phyloP scores from a whole-genome alignment of 2,888 invertebrate species.

The Phrixothrix hirtus region DNA sequence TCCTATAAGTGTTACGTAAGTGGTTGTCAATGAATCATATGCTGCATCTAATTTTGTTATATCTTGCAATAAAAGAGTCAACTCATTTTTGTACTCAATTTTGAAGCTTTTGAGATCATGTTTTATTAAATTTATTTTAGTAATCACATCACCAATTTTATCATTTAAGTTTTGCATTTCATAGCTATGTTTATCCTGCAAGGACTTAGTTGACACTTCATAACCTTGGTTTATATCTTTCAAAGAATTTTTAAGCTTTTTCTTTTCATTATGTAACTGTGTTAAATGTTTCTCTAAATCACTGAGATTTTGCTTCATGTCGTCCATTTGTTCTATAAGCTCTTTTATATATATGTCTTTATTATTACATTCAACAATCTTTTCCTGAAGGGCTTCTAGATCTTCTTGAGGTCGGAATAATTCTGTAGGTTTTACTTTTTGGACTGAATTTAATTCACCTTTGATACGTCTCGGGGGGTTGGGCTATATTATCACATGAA shows the following conservation, averaged over 20 bases:
- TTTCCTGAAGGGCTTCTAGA: slow-evolving; percentile 57
- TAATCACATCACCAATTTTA: background rate
- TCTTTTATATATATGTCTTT: slow-evolving; percentile 60
- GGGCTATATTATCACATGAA: too few relatives aligned
- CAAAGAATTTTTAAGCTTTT: slow-evolving; percentile 48
- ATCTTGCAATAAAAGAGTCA: background rate
- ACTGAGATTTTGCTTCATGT: slow-evolving; percentile 56
- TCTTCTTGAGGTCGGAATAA: slow-evolving; percentile 29
- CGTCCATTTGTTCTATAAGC: slow-evolving; percentile 58
- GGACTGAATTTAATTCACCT: slow-evolving; percentile 34
- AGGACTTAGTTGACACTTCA: background rate
- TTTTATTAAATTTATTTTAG: slow-evolving; percentile 33
- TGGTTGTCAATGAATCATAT: slow-evolving; percentile 9
- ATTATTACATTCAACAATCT: slow-evolving; percentile 59
- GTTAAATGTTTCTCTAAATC: slow-evolving; percentile 54
- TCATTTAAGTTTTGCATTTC: slow-evolving; percentile 23
- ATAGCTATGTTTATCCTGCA: slow-evolving; percentile 23
- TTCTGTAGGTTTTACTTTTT: slow-evolving; percentile 25
- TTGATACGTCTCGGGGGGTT: slow-evolving; percentile 34
- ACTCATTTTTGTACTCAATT: slow-evolving; percentile 19
- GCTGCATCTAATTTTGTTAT: background rate
- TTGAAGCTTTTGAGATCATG: slow-evolving; percentile 26
- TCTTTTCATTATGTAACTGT: slow-evolving; percentile 49
- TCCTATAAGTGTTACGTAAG: slow-evolving; percentile 21
- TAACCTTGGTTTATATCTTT: slow-evolving; percentile 37